Evolutionary conservation across 2,113 vertebrate genomes (phyloP).

Genomic region (Xiphophorus couchianus): DNA sequence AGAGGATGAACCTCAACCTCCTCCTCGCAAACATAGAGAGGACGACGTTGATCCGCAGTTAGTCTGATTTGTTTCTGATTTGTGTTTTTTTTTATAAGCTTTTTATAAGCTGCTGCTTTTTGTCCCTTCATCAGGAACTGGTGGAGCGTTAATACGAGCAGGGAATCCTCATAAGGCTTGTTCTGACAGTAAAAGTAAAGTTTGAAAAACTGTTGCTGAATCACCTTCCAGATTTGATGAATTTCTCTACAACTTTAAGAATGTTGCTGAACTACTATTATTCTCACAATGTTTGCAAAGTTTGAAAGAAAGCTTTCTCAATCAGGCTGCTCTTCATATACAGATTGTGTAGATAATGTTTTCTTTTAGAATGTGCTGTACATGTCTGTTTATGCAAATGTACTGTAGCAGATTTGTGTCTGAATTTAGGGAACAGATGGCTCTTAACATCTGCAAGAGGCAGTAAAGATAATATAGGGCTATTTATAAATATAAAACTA

Average conservation of each 20-base stretch:
- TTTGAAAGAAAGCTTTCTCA: conserved; percentile 1
- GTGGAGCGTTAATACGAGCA: background rate
- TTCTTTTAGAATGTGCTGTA: background rate
- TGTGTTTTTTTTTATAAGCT: background rate
- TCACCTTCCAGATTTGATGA: background rate
- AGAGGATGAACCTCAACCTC: conserved; percentile 83
- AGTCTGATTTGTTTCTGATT: conserved; percentile 53
- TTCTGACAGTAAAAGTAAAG: background rate
- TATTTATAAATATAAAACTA: background rate
- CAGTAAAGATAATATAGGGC: background rate
- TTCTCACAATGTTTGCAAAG: background rate
- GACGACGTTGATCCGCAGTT: conserved; percentile 77
- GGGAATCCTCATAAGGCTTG: background rate
- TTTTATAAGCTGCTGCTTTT: background rate
- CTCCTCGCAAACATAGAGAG: conserved; percentile 72
- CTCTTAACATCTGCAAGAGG: background rate
- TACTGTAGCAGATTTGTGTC: background rate
- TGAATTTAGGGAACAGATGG: background rate
- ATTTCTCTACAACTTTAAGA: background rate
- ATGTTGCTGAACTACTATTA: background rate
- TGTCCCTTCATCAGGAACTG: background rate
- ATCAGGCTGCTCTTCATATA: background rate
- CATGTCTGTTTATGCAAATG: background rate
- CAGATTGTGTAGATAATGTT: background rate
- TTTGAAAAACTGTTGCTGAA: conserved; percentile 2